Percentiles rank a stretch among this genome's conserved stretches.
Conservation (phyloP, 2,888 invertebrate species). For the Acheta domesticus region DNA sequence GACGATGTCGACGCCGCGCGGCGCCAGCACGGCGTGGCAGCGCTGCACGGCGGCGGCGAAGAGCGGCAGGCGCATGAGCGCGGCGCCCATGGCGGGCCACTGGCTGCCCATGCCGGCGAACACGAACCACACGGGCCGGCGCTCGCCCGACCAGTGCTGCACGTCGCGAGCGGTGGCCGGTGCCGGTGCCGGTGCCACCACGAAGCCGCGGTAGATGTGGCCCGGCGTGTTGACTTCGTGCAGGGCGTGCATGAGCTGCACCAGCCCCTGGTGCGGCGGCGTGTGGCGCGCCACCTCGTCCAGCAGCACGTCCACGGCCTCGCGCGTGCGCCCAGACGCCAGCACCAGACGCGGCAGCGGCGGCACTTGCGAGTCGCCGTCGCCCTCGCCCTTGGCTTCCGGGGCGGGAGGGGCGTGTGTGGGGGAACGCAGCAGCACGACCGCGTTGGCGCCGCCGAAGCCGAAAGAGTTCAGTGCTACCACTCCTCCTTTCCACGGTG, state of each 20-base stretch:
- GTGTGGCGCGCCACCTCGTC: conserved; percentile 46
- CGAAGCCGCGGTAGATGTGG: conserved; percentile 64
- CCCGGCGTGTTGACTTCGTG: conserved; percentile 48
- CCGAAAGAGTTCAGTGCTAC: conserved; percentile 95
- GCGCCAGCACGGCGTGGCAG: conserved; percentile 60
- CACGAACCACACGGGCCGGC: conserved; percentile 78
- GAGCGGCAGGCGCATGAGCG: conserved; percentile 68
- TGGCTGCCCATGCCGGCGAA: conserved; percentile 91
- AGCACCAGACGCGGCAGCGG: conserved; percentile 64
- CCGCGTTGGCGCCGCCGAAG: conserved; percentile 94
- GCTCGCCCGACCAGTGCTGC: conserved; percentile 60
- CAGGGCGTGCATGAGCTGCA: conserved; percentile 50
- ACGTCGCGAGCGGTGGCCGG: background rate
- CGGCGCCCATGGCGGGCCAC: conserved; percentile 79
- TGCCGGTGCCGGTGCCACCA: too few relatives aligned
- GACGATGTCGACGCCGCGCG: conserved; percentile 62
- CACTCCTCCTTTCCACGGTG: conserved; percentile 85
- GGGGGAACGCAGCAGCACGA: conserved; percentile 75
- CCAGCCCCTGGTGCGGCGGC: conserved; percentile 45
- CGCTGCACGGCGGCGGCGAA: conserved; percentile 69
- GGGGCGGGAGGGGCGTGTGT: conserved; percentile 53
- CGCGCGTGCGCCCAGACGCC: conserved; percentile 82
- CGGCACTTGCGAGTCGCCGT: too few relatives aligned
- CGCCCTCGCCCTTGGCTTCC: background rate
- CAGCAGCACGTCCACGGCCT: conserved; percentile 66